A percentile compares a stretch with the other conserved stretches of the same genome.
Evolutionary conservation across 2,113 vertebrate species (phyloP).

Genomic region (Alouatta palliata): DNA sequence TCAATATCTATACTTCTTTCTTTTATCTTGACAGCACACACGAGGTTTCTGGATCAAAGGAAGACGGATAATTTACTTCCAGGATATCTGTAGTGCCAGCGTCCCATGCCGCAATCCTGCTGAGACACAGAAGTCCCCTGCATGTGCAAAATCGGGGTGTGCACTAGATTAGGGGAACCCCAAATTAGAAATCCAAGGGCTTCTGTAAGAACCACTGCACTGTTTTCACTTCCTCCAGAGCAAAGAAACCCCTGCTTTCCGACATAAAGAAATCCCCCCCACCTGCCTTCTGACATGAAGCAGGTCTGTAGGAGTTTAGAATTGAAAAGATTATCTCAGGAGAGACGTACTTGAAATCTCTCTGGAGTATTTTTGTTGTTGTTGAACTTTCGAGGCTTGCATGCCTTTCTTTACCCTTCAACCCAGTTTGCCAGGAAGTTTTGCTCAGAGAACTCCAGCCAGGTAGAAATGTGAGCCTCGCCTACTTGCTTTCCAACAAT

Average conservation of each 20-base stretch:
- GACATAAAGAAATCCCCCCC: no score
- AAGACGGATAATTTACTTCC: accelerated
- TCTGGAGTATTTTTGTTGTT: no score
- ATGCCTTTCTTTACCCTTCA: not conserved
- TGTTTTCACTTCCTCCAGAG: no score
- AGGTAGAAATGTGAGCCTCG: not conserved
- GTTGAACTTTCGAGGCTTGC: no score
- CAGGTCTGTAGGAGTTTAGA: no score
- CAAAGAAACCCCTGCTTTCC: not conserved
- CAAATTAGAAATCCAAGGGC: accelerated
- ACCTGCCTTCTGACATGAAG: no score
- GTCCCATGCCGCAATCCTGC: not conserved
- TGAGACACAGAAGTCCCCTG: not conserved
- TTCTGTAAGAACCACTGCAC: accelerated
- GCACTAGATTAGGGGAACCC: not conserved
- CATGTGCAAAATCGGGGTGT: not conserved
- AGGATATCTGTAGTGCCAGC: no score
- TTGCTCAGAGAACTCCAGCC: not conserved
- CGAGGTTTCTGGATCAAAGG: accelerated
- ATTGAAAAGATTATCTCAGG: not conserved
- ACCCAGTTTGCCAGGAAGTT: not conserved
- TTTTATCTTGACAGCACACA: not conserved
- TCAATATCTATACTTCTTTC: accelerated
- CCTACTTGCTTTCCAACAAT: no score
- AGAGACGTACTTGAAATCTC: not conserved